Base-by-base conservation (phyloP, 1,140 invertebrate genomes). In the Lasioglossum baleicum region DNA sequence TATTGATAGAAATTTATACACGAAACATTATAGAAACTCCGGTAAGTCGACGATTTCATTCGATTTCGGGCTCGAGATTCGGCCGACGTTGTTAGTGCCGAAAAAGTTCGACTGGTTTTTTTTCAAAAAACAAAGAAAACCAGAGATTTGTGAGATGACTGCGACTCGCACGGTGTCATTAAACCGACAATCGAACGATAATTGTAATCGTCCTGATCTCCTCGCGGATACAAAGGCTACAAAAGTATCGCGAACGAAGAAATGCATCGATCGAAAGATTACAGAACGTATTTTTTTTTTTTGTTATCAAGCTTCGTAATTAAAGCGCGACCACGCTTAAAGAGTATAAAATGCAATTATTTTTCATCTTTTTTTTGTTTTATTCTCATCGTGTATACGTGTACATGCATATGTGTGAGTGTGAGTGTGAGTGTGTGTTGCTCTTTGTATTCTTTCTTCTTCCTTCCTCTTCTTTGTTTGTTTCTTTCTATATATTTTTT, bases 271-370 rank as follows among this genome's bases (percentile, higher is more conserved):
- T 66, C 65, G 53, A 26, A 48, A 65, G 22, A 73, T 72, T 22
- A 58, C 53, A 78, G 60, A 78, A 78, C 22, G 13, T 72, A 58
- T 58, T 48, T 48, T 48, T 1, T 1, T 35, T 35, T 26, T 26
- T 26, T 26, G 26, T 26, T 26, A 26, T 26, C 56, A 79, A 79
- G 69, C 76, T 51, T 15, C 76, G 7, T 48, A 73, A 64, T 35
- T 78, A 73, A 79, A 51, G 72, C 69, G 70, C 48, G 70, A 69
- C 73, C 65, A 65, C 51, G 40, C 51, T 79, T 79, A 79, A 73
- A 79, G 35, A 73, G 69, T 79, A 79, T 65, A 79, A 79, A 79
- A 79, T 79, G 76, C 76, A 73, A 79, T 65, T 40, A 65, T 64
- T 71, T 69, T 11, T 15, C 31, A 6, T 15, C 31, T 8, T 31